These are phyloP conservation scores for Miichthys miiuy DNA, from an alignment of 2,797 vertebrate genomes.

Conservation along the genomic window DNA sequence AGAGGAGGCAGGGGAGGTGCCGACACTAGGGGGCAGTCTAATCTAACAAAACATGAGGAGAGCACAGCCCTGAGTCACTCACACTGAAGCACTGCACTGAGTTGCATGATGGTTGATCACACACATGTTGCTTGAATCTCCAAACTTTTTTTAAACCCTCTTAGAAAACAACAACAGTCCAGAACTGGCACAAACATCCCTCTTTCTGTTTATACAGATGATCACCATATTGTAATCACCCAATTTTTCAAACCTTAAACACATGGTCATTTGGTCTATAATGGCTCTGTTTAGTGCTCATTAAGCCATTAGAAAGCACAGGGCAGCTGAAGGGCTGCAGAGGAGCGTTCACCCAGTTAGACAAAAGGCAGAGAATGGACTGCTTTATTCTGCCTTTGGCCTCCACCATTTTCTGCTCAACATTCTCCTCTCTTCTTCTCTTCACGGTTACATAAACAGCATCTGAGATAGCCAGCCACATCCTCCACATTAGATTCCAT, in stretches of 20 bases:
- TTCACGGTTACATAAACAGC: slow-evolving; percentile 65
- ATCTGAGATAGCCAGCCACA: slow-evolving; percentile 71
- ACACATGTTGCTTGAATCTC: slow-evolving; percentile 38
- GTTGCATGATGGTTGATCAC: slow-evolving; percentile 28
- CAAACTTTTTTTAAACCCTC: slow-evolving; percentile 17
- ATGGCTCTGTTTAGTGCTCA: slow-evolving; percentile 56
- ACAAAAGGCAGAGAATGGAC: slow-evolving; percentile 56
- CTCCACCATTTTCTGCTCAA: slow-evolving; percentile 29
- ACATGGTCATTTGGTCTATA: slow-evolving; percentile 41
- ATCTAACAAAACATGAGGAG: slow-evolving; percentile 60
- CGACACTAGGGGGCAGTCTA: slow-evolving; percentile 78
- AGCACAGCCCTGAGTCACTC: background rate
- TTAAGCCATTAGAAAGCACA: slow-evolving; percentile 59
- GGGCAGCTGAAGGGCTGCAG: slow-evolving; percentile 38
- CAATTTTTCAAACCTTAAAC: slow-evolving; percentile 44
- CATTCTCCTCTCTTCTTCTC: slow-evolving; percentile 47
- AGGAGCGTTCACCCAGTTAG: slow-evolving; percentile 30
- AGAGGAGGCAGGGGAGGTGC: background rate
- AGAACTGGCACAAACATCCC: slow-evolving; percentile 31
- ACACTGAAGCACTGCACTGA: background rate
- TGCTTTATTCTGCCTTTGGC: slow-evolving; percentile 54
- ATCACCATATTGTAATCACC: slow-evolving; percentile 45
- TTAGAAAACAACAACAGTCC: slow-evolving; percentile 39
- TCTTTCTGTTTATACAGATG: slow-evolving; percentile 56
- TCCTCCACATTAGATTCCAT: slow-evolving; percentile 70